Evolutionary conservation across 1,140 invertebrate genomes (phyloP).

Genomic region (Alviniconcha marisindica): DNA sequence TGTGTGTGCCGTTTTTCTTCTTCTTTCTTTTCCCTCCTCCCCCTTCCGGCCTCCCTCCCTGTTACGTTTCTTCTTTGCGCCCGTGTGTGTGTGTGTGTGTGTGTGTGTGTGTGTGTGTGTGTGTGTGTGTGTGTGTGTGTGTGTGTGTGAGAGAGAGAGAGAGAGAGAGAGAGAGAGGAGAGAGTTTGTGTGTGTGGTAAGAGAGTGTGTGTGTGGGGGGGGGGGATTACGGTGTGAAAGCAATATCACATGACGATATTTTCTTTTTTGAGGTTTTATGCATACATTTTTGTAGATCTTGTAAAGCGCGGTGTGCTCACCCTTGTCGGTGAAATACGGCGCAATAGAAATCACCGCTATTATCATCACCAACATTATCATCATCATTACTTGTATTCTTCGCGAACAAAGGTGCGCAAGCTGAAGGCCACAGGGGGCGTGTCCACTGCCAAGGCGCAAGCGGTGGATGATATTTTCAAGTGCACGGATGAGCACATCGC

Average conservation of each 20-base stretch:
- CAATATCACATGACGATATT: too few relatives aligned
- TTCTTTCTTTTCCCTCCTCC: not conserved
- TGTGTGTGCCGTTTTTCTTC: not conserved
- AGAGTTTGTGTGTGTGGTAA: too few relatives aligned
- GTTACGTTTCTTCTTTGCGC: not conserved
- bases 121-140: too few relatives aligned
- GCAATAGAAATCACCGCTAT: too few relatives aligned
- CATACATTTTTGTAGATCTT: too few relatives aligned
- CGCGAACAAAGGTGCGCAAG: constrained; percentile 1
- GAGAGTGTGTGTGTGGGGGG: too few relatives aligned
- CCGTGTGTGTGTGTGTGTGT: not conserved
- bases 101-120: not conserved
- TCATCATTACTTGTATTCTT: not conserved
- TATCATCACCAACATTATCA: not conserved
- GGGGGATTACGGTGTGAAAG: too few relatives aligned
- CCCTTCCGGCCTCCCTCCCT: not conserved
- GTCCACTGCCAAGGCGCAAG: not conserved
- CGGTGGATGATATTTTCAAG: constrained; percentile 18
- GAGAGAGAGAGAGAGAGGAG: too few relatives aligned
- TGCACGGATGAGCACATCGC: not conserved
- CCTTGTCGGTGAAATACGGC: too few relatives aligned
- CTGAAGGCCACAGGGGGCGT: not conserved
- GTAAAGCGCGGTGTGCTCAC: too few relatives aligned
- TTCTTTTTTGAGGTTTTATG: too few relatives aligned
- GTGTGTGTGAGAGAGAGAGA: too few relatives aligned